A percentile compares a stretch with the other conserved stretches of the same genome.
These are phyloP conservation scores for Barnardius zonarius DNA, from an alignment of 2,113 vertebrate genomes.

Conservation along the genomic window DNA sequence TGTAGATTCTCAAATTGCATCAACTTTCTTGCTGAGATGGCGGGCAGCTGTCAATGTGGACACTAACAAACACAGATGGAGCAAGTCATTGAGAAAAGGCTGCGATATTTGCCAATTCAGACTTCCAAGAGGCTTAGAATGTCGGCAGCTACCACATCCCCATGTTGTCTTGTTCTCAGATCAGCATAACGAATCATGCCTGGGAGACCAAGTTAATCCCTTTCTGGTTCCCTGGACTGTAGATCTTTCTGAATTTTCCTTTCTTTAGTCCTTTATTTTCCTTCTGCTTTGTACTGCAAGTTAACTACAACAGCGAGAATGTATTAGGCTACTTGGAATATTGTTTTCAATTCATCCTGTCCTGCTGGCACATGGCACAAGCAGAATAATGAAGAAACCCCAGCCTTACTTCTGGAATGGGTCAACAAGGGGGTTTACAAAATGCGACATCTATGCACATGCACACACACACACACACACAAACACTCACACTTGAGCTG, in stretches of 20 bases:
- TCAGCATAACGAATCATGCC: conserved; percentile 62
- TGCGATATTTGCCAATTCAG: conserved; percentile 58
- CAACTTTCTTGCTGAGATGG: conserved; percentile 58
- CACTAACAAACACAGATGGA: conserved; percentile 68
- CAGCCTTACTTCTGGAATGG: conserved; percentile 12
- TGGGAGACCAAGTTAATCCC: conserved; percentile 63
- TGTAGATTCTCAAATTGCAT: conserved; percentile 47
- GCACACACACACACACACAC: neutral
- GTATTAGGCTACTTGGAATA: conserved; percentile 39
- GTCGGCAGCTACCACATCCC: conserved; percentile 27
- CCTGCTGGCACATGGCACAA: conserved; percentile 26
- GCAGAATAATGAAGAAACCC: neutral
- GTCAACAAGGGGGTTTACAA: neutral
- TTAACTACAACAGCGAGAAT: conserved; percentile 52
- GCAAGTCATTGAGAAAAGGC: conserved; percentile 41
- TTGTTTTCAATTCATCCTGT: conserved; percentile 41
- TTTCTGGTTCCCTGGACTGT: conserved; percentile 64
- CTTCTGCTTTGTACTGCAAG: conserved; percentile 49
- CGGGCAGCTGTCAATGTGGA: conserved; percentile 63
- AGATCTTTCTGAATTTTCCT: conserved; percentile 61
- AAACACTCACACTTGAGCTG: neutral
- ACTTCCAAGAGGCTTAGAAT: conserved; percentile 48
- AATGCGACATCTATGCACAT: neutral
- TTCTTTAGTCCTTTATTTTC: conserved; percentile 63
- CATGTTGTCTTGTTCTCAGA: conserved; percentile 30